Conservation (phyloP, 2,888 invertebrate genomes). For the Drosophila barbarae region DNA sequence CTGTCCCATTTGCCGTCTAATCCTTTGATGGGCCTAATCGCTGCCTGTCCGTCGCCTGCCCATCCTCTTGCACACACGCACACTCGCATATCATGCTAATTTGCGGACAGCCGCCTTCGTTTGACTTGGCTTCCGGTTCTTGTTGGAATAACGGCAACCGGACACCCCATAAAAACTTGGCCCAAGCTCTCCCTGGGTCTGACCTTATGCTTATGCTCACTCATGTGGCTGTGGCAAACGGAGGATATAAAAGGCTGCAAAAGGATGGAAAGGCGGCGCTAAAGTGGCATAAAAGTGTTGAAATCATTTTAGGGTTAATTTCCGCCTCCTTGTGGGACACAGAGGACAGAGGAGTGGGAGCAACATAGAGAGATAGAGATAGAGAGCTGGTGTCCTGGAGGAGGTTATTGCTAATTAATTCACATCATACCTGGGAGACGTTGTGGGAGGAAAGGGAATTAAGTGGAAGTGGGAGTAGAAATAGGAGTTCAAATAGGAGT, state of each 20-base stretch:
- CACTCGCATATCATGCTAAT: slow-evolving; percentile 66
- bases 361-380: neutral
- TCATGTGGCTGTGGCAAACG: slow-evolving; percentile 42
- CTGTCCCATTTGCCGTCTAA: slow-evolving; percentile 44
- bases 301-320: slow-evolving; percentile 70
- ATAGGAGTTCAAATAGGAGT: neutral
- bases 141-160: slow-evolving; percentile 61
- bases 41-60: slow-evolving; percentile 39
- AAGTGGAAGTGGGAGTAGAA: neutral
- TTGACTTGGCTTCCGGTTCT: slow-evolving; percentile 68
- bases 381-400: neutral
- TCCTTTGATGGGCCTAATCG: slow-evolving; percentile 76
- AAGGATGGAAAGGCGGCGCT: slow-evolving; percentile 22
- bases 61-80: slow-evolving; percentile 7
- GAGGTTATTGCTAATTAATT: slow-evolving; percentile 65
- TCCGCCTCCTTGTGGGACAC: slow-evolving; percentile 53
- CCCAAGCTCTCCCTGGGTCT: slow-evolving; percentile 23
- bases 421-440: slow-evolving; percentile 65
- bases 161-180: slow-evolving; percentile 72
- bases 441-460: neutral
- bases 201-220: slow-evolving; percentile 44
- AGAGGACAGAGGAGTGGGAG: neutral
- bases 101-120: slow-evolving; percentile 72
- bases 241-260: neutral
- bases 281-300: slow-evolving; percentile 68